Percentiles rank a stretch among this genome's conserved stretches.
phyloP scores from a whole-genome alignment of 2,113 vertebrate genomes.

The Callocephalon fimbriatum region DNA sequence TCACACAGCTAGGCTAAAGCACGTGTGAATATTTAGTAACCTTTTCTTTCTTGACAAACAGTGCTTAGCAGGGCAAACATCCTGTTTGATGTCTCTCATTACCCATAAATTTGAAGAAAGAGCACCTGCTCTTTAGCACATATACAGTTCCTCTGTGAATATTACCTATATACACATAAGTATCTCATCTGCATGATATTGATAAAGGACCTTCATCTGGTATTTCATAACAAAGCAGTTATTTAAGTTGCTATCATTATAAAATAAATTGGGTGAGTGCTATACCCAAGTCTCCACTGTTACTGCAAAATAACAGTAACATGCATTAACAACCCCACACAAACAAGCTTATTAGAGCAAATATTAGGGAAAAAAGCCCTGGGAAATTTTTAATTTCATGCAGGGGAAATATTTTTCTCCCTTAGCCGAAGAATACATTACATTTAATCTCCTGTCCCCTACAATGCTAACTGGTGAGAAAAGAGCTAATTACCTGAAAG shows the following conservation, averaged over 20 bases:
- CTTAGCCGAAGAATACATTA: neutral
- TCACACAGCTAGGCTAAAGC: constrained; percentile 12
- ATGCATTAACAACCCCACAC: neutral
- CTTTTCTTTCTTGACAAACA: constrained; percentile 66
- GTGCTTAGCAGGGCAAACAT: constrained; percentile 61
- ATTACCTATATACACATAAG: neutral
- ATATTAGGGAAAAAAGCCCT: neutral
- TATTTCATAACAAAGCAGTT: constrained; percentile 13
- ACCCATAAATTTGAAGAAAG: constrained; percentile 38
- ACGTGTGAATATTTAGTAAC: constrained; percentile 16
- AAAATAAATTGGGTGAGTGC: constrained; percentile 29
- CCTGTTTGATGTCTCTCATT: constrained; percentile 25
- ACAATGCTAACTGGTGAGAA: neutral
- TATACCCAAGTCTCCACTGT: constrained; percentile 29
- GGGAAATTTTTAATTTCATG: constrained; percentile 50
- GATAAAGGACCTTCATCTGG: neutral
- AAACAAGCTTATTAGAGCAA: constrained; percentile 20
- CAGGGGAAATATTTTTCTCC: constrained; percentile 16
- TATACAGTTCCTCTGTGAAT: neutral
- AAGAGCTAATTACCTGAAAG: neutral
- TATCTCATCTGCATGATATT: neutral
- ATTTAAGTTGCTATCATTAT: constrained; percentile 25
- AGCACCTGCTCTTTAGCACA: neutral
- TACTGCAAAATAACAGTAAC: constrained; percentile 53
- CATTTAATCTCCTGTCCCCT: neutral